phyloP scores from a whole-genome alignment of 2,888 invertebrate genomes.

The Nomada fucata region DNA sequence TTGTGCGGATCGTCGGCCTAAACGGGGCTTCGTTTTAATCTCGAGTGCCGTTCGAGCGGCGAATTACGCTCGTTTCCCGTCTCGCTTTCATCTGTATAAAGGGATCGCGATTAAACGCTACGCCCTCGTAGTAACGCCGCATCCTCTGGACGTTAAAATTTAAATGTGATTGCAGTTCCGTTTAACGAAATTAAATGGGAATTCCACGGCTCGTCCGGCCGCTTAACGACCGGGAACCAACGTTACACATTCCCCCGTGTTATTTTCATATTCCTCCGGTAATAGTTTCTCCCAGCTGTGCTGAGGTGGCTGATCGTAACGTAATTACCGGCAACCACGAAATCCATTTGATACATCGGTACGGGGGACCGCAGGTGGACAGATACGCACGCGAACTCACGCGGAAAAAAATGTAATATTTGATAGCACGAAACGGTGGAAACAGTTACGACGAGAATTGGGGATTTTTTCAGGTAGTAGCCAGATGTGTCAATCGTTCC shows the following conservation, averaged over 20 bases:
- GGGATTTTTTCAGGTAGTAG: too few species aligned
- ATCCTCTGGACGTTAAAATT: conserved; percentile 50
- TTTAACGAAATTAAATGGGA: conserved; percentile 61
- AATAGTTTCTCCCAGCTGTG: neutral
- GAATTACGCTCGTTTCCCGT: conserved; percentile 33
- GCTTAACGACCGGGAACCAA: conserved; percentile 53
- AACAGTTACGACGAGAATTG: too few species aligned
- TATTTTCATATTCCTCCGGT: conserved; percentile 26
- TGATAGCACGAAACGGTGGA: too few species aligned
- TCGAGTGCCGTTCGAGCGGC: conserved; percentile 6
- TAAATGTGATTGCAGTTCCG: conserved; percentile 58
- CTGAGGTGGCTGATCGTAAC: conserved; percentile 18
- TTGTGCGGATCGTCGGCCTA: neutral
- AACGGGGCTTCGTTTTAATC: conserved; percentile 32
- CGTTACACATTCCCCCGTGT: conserved; percentile 29
- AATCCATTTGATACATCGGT: conserved; percentile 18
- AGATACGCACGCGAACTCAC: too few species aligned
- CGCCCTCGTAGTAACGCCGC: conserved; percentile 31
- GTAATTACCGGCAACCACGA: conserved; percentile 33
- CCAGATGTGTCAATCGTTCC: too few species aligned
- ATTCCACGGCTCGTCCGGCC: conserved; percentile 35
- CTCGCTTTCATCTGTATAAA: conserved; percentile 33
- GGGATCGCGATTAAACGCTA: conserved; percentile 47
- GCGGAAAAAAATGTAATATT: too few species aligned
- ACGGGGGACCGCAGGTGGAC: neutral